Evolutionary conservation across 1,140 invertebrate species (phyloP), one percentile per base, ranked within the genome.

Genomic region (Rhagoletis pomonella): DNA sequence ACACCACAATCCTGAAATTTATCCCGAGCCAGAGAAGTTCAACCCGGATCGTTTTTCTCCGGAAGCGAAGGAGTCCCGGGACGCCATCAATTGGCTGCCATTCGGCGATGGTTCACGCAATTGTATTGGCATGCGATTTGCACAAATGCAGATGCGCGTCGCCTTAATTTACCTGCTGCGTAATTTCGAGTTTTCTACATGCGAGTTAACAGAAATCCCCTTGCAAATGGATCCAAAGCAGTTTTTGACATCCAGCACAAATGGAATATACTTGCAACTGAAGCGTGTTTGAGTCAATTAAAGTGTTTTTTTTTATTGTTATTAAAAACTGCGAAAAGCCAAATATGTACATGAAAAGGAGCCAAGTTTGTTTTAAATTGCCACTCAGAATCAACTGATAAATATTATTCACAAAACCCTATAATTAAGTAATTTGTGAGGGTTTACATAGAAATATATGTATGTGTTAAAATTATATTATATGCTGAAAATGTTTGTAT

Each of bases 51-150:
- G 95, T 86, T 95, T 89, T 65, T 19, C 67, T 17, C 93, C 94
- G 4, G 91, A 93, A 87, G 90, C 93, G 87, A 87, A 90, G 5
- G 84, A 88, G 1, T 89, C 93, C 84, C 91, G 93, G 87, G 90
- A 94, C 88, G 91, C 93, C 0, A 93, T 90, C 86, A 90, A 91
- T 3, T 95, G 94, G 89, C 88, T 95, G 29, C 94, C 95, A 9
- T 95, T 95, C 90, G 94, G 94, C 58, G 93, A 94, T 86, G 94
- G 94, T 65, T 94, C 94, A n/a, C 92, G 93, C 58, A 93, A 92
- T 90, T 94, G 93, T 88, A 94, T 94, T 87, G 94, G 94, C 6
- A 88, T 88, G 59, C 88, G 93, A 85, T 93, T 94, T 89, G 93
- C 90, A 19, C 88, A 91, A 69, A 90, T 94, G 89, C 92, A 93